These are phyloP conservation scores for human DNA, from an alignment of 2,113 vertebrate species.

Conservation along the genomic window DNA sequence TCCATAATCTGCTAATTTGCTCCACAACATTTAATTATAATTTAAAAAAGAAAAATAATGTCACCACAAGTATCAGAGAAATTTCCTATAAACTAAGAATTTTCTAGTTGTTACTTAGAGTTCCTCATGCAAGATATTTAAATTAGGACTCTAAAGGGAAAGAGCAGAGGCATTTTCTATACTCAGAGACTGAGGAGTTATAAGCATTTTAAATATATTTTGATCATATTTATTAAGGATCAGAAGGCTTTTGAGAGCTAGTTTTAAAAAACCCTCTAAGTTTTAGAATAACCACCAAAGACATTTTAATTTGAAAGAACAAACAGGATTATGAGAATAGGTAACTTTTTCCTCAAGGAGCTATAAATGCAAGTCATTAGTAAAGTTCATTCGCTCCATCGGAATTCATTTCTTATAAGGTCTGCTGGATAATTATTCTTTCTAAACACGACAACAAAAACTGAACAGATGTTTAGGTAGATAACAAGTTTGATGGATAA, in stretches of 20 bases:
- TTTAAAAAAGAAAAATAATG: not conserved
- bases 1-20: not conserved
- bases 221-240: slow-evolving; percentile 71
- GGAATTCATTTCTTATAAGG: slow-evolving; percentile 81
- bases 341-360: slow-evolving; percentile 70
- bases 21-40: not conserved
- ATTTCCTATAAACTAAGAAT: not conserved
- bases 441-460: slow-evolving; percentile 79
- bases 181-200: not conserved
- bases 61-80: slow-evolving; percentile 30
- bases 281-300: slow-evolving; percentile 57
- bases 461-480: slow-evolving; percentile 82
- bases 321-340: slow-evolving; percentile 74
- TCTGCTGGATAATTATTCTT: slow-evolving; percentile 78
- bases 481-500: slow-evolving; percentile 77
- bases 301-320: slow-evolving; percentile 68
- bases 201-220: slow-evolving; percentile 62
- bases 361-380: slow-evolving; percentile 55
- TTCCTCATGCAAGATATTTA: slow-evolving; percentile 23
- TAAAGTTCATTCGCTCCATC: slow-evolving; percentile 68
- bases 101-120: not conserved
- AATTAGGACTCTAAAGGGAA: slow-evolving; percentile 26
- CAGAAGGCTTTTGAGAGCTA: slow-evolving; percentile 62
- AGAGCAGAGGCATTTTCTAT: not conserved
- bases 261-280: slow-evolving; percentile 60